These are phyloP conservation scores for Venturia canescens DNA, from an alignment of 1,140 invertebrate genomes.

Conservation along the genomic window DNA sequence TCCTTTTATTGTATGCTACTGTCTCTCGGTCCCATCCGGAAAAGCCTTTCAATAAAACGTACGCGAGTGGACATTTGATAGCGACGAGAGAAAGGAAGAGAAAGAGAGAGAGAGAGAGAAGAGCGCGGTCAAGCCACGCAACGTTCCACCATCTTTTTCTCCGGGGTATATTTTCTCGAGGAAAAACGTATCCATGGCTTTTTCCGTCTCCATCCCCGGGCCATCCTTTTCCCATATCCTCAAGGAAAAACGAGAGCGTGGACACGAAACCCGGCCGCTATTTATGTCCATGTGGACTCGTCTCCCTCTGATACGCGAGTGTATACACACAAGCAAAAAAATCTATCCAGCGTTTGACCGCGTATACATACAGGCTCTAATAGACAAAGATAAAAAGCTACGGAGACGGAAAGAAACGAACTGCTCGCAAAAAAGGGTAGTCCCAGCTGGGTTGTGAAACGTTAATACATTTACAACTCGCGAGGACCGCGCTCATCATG, in stretches of 20 bases:
- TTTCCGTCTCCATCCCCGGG: neutral
- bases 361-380: neutral
- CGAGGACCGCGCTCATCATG: conserved; percentile 57
- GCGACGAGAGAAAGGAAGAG: conserved; percentile 10
- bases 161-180: conserved; percentile 25
- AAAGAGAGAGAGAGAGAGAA: conserved; percentile 17
- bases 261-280: conserved; percentile 20
- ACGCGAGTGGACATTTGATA: conserved; percentile 42
- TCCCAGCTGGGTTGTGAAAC: conserved; percentile 75
- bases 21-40: conserved; percentile 16
- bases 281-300: conserved; percentile 25
- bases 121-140: conserved; percentile 32
- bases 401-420: conserved; percentile 13
- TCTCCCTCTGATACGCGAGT: neutral
- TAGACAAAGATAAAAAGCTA: conserved; percentile 30
- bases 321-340: neutral
- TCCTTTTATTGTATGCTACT: conserved; percentile 12
- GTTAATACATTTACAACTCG: conserved; percentile 78
- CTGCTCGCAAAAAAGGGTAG: conserved; percentile 53
- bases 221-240: conserved; percentile 21
- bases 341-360: conserved; percentile 17
- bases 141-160: conserved; percentile 24
- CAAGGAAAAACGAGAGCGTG: conserved; percentile 14
- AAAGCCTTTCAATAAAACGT: conserved; percentile 46
- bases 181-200: conserved; percentile 17